Conservation (phyloP, 2,113 vertebrate species). For the Ceyx margarethae region DNA sequence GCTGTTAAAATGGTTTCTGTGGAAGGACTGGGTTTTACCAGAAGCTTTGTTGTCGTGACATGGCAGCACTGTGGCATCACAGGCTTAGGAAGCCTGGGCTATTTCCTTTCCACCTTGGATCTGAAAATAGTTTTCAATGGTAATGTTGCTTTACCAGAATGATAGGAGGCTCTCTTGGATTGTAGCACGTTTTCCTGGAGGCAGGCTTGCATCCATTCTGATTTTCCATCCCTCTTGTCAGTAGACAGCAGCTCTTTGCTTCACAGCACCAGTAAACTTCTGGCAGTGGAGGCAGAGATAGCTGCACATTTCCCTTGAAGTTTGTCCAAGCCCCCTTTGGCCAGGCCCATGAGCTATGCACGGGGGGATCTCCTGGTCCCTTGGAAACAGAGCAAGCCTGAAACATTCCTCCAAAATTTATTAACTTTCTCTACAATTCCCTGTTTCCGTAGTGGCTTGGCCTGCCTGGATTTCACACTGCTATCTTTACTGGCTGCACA, state of each 20-base stretch:
- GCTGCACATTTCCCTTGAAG: constrained; percentile 61
- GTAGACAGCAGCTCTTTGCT: constrained; percentile 4
- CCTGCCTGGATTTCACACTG: not conserved
- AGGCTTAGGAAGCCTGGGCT: not conserved
- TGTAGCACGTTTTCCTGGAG: not conserved
- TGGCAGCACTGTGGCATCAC: not conserved
- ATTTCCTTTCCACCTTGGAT: not conserved
- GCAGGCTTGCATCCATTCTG: not conserved
- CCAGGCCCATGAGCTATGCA: not conserved
- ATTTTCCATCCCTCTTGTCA: constrained; percentile 37
- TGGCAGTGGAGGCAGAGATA: constrained; percentile 21
- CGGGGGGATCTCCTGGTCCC: not conserved
- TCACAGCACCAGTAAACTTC: not conserved
- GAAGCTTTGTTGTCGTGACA: not conserved
- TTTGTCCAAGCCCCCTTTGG: constrained; percentile 38
- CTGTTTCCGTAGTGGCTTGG: not conserved
- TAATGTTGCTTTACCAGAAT: not conserved
- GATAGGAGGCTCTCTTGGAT: not conserved
- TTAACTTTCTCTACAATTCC: constrained; percentile 26
- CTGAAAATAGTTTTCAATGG: not conserved
- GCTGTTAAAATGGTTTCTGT: not conserved
- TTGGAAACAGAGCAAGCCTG: constrained; percentile 4
- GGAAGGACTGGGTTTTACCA: not conserved
- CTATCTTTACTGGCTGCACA: constrained; percentile 3
- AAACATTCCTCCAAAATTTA: constrained; percentile 34